Evolutionary conservation across 2,113 vertebrate genomes (phyloP).

Genomic region (Seriola aureovittata): DNA sequence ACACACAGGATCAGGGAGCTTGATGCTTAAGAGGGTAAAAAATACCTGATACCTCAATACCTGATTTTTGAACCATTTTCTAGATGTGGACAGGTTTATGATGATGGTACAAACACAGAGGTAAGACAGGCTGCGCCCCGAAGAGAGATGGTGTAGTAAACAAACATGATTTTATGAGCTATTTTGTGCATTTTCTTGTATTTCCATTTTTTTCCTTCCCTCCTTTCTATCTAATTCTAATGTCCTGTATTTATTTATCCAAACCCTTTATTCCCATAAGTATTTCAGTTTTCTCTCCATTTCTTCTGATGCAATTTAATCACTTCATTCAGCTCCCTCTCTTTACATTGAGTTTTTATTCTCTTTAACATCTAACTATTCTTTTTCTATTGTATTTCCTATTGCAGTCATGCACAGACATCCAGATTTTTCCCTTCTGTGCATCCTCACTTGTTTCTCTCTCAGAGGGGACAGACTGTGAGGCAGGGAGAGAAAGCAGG

Average conservation of each 20-base stretch:
- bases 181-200: not conserved
- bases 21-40: not conserved
- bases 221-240: not conserved
- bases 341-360: not conserved
- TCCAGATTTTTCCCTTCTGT: constrained; percentile 33
- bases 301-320: not conserved
- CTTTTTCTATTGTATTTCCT: not conserved
- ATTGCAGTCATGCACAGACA: constrained; percentile 29
- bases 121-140: not conserved
- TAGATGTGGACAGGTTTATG: not conserved
- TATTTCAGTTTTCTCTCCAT: not conserved
- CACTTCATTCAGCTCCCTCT: not conserved
- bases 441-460: constrained; percentile 53
- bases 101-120: not conserved
- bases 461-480: constrained; percentile 31
- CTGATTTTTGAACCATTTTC: not conserved
- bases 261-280: not conserved
- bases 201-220: not conserved
- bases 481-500: constrained; percentile 50
- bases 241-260: constrained; percentile 17
- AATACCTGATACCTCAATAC: not conserved
- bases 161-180: not conserved
- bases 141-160: not conserved
- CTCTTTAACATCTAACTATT: not conserved
- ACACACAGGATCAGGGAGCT: not conserved